Base-by-base conservation (phyloP, 2,888 invertebrate genomes). In the Phyllotreta cruciferae region DNA sequence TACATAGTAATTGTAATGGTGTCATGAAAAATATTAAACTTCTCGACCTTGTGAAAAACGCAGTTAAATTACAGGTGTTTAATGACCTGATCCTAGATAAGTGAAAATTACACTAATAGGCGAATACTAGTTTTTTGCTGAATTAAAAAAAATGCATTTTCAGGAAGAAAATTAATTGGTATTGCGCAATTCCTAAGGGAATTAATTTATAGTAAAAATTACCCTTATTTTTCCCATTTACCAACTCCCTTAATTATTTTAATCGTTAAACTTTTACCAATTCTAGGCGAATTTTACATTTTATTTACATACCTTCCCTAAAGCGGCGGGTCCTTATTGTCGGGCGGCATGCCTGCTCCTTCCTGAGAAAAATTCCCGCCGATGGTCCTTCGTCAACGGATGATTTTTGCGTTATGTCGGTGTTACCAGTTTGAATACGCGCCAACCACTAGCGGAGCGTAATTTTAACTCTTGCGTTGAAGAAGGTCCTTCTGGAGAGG, bases 301-400 rank as follows among this genome's bases (percentile, higher is more conserved):
- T 42, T 10, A 42, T 11, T 42, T 6, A 42, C 44, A 11, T 44
- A n/a, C 10, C 38, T 13, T 52, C 38, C 38, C 38, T 52, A 37
- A 37, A 52, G 52, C 38, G 52, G 52, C 38, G 52, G 52, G 37
- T 52, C 35, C n/a, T 11, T 37, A 38, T 10, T 13, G 74, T 78
- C 77, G 73, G 77, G 78, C 74, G 78, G 77, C 77, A 78, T 78
- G 76, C 73, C 76, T 74, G 73, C 60, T 71, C 10, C 10, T 47
- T 24, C 47, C 44, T 44, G 7, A n/a, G 6, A 44, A 11, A 44
- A 6, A 1, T 10, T 44, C 10, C n/a, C 14, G 6, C 44, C 10
- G 7, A 6, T 44, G 3, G 44, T 44, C 44, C 44, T 44, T 8
- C 44, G 10, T n/a, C n/a, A 13, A 7, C n/a, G 11, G 36, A 49